phyloP scores from a whole-genome alignment of 2,888 invertebrate species.

The Petrolisthes manimaculis region DNA sequence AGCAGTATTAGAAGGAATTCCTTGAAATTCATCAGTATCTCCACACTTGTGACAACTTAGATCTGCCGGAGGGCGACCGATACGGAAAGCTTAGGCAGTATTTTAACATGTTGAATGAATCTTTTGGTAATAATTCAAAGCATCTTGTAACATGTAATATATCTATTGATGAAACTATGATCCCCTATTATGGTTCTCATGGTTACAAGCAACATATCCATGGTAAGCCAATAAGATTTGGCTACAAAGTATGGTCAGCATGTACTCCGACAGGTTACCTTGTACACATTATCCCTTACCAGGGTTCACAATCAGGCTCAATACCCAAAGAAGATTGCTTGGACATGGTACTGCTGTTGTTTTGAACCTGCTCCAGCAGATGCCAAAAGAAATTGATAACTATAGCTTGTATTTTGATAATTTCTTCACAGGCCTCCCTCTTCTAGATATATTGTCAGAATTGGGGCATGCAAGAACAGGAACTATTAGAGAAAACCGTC shows the following conservation, averaged over 20 bases:
- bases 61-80: not conserved
- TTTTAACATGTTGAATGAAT: too few species aligned
- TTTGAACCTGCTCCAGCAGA: not conserved
- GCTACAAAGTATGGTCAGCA: too few species aligned
- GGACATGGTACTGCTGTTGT: not conserved
- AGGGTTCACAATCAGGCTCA: not conserved
- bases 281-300: not conserved
- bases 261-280: too few species aligned
- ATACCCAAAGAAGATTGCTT: not conserved
- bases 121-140: too few species aligned
- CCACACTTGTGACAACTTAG: not conserved
- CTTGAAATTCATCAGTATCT: not conserved
- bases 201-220: too few species aligned
- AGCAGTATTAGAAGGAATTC: not conserved
- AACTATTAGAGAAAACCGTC: constrained; percentile 24
- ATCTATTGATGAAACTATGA: too few species aligned
- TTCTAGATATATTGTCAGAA: constrained; percentile 11
- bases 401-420: constrained; percentile 30
- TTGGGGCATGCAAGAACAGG: not conserved
- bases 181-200: too few species aligned
- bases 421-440: not conserved
- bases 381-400: constrained; percentile 26
- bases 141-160: too few species aligned
- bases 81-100: not conserved
- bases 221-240: too few species aligned